Conservation (phyloP, 2,888 invertebrate genomes). For the Cheilosia vulpina region DNA sequence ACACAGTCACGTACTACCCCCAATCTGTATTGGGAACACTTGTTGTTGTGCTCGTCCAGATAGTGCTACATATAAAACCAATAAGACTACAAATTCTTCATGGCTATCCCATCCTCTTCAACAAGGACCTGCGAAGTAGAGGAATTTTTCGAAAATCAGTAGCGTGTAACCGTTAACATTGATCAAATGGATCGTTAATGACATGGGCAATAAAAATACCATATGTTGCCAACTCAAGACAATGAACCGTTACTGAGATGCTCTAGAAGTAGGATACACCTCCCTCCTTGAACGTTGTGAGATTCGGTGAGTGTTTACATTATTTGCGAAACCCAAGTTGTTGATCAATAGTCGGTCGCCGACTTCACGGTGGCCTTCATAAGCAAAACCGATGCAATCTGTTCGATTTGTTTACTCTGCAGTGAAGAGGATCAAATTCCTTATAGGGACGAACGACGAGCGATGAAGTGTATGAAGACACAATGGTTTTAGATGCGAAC, state of each 20-base stretch:
- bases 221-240: slow-evolving; percentile 52
- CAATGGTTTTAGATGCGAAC: slow-evolving; percentile 8
- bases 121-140: not conserved
- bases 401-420: slow-evolving; percentile 64
- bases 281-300: slow-evolving; percentile 39
- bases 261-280: slow-evolving; percentile 54
- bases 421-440: slow-evolving; percentile 60
- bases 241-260: slow-evolving; percentile 47
- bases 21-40: slow-evolving; percentile 19
- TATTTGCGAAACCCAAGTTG: slow-evolving; percentile 66
- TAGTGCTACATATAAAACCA: slow-evolving; percentile 37
- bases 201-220: slow-evolving; percentile 45
- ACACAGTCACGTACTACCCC: slow-evolving; percentile 19
- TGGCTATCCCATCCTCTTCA: not conserved
- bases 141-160: slow-evolving; percentile 56
- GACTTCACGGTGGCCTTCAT: slow-evolving; percentile 25
- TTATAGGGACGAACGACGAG: slow-evolving; percentile 4
- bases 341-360: slow-evolving; percentile 23
- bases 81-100: slow-evolving; percentile 29
- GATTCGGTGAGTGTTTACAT: slow-evolving; percentile 53
- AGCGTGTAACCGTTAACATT: slow-evolving; percentile 69
- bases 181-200: slow-evolving; percentile 52
- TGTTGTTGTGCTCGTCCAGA: slow-evolving; percentile 5
- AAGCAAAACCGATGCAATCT: slow-evolving; percentile 48
- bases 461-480: slow-evolving; percentile 12